phyloP scores from a whole-genome alignment of 2,888 invertebrate species.

The Criorhina ranunculi region DNA sequence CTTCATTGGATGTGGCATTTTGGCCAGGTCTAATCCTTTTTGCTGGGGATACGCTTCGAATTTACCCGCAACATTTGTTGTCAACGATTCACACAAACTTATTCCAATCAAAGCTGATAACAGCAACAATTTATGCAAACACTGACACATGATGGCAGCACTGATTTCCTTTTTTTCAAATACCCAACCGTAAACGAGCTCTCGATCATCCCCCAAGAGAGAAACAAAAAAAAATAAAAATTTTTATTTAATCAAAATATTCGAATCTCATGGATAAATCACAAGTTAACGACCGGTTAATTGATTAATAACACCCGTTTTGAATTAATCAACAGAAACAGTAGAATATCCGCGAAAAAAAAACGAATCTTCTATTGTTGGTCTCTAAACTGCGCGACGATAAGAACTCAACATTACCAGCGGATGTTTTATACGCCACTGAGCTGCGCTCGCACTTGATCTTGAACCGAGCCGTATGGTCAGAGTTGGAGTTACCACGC shows the following conservation, averaged over 20 bases:
- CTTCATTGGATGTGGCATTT: constrained; percentile 83
- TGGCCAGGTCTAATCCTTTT: constrained; percentile 76
- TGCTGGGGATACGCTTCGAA: constrained; percentile 56
- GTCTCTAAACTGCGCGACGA: constrained; percentile 23
- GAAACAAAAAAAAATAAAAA: too few relatives aligned
- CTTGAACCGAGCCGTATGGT: constrained; percentile 68
- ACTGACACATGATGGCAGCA: constrained; percentile 61
- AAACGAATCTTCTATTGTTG: constrained; percentile 10
- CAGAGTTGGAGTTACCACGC: constrained; percentile 55
- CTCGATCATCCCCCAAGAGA: constrained; percentile 58
- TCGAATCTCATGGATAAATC: constrained; percentile 25
- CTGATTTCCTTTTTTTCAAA: constrained; percentile 18
- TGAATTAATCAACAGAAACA: constrained; percentile 38
- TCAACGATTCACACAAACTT: constrained; percentile 38
- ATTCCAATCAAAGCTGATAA: constrained; percentile 51
- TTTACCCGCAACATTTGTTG: constrained; percentile 42
- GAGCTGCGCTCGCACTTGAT: constrained; percentile 70
- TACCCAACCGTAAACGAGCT: constrained; percentile 24
- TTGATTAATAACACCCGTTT: constrained; percentile 41
- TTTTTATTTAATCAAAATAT: too few relatives aligned
- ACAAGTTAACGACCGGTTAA: constrained; percentile 50
- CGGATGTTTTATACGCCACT: constrained; percentile 71
- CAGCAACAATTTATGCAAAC: constrained; percentile 46
- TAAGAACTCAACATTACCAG: constrained; percentile 69
- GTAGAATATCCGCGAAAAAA: background rate